A percentile compares a stretch with the other conserved stretches of the same genome.
phyloP scores from a whole-genome alignment of 2,113 vertebrate species.

The Syrmaticus mikado region DNA sequence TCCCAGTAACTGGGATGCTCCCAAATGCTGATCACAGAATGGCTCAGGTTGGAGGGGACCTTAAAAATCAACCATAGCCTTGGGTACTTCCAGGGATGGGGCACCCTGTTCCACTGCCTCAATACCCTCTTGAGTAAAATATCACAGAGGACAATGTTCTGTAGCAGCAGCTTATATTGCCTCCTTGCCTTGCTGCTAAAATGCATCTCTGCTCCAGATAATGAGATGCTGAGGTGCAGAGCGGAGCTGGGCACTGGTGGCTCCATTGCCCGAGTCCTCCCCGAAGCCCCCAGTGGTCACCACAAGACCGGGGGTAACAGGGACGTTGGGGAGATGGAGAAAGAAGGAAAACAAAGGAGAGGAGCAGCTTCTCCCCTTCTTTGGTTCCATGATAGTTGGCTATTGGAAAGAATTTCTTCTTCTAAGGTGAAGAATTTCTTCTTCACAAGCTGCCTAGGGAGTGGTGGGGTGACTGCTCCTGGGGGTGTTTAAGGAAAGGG shows the following conservation, averaged over 20 bases:
- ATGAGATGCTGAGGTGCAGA: neutral
- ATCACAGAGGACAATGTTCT: neutral
- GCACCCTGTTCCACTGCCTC: too few species aligned
- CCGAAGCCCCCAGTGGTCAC: neutral
- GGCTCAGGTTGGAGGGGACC: too few species aligned
- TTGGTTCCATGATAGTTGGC: neutral
- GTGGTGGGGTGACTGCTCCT: too few species aligned
- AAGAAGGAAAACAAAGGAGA: neutral
- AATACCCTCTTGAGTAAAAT: too few species aligned
- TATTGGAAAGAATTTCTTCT: too few species aligned
- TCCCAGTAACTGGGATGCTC: neutral
- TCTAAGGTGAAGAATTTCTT: too few species aligned
- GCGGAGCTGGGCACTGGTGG: neutral
- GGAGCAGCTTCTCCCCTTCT: neutral
- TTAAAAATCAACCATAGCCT: too few species aligned
- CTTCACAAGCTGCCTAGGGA: too few species aligned
- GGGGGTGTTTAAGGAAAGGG: too few species aligned
- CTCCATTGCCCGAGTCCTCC: neutral
- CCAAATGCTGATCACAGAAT: neutral
- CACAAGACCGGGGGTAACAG: neutral
- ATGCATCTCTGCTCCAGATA: neutral
- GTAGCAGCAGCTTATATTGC: neutral
- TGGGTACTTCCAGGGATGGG: too few species aligned
- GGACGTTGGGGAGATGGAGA: neutral
- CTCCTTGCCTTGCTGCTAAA: neutral